phyloP scores from a whole-genome alignment of 2,888 invertebrate species.

The Hirtodrosophila duncani region DNA sequence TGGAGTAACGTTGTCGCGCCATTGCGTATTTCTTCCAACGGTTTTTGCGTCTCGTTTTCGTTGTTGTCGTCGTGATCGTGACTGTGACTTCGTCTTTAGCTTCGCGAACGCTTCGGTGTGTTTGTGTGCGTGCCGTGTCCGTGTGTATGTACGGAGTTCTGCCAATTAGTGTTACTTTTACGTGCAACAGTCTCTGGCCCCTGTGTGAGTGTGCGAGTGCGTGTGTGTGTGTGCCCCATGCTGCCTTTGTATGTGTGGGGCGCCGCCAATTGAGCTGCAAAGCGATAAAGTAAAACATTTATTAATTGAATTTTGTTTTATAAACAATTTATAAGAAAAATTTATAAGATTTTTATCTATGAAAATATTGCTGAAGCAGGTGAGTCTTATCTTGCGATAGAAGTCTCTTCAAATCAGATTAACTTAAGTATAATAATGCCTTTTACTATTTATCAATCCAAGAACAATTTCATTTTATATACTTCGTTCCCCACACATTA shows the following conservation, averaged over 20 bases:
- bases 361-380: too few species aligned
- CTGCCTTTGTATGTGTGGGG: conserved; percentile 32
- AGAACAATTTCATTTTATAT: too few species aligned
- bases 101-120: conserved; percentile 25
- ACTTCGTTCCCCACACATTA: too few species aligned
- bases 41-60: conserved; percentile 27
- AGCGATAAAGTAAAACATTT: conserved; percentile 21
- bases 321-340: too few species aligned
- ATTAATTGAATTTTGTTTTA: too few species aligned
- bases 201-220: conserved; percentile 18
- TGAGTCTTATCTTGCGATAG: too few species aligned
- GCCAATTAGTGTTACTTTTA: conserved; percentile 56
- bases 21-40: conserved; percentile 59
- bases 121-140: not conserved
- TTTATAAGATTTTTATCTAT: too few species aligned
- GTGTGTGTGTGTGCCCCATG: conserved; percentile 23
- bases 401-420: too few species aligned
- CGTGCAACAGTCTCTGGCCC: conserved; percentile 46
- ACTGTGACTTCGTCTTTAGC: conserved; percentile 19
- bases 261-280: conserved; percentile 24
- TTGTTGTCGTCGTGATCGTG: conserved; percentile 8
- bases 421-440: too few species aligned
- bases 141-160: conserved; percentile 30
- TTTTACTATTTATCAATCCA: too few species aligned
- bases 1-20: conserved; percentile 76